Evolutionary conservation across 2,113 vertebrate species (phyloP), one percentile per base, ranked within the genome.

Genomic region (Dunckerocampus dactyliophorus): DNA sequence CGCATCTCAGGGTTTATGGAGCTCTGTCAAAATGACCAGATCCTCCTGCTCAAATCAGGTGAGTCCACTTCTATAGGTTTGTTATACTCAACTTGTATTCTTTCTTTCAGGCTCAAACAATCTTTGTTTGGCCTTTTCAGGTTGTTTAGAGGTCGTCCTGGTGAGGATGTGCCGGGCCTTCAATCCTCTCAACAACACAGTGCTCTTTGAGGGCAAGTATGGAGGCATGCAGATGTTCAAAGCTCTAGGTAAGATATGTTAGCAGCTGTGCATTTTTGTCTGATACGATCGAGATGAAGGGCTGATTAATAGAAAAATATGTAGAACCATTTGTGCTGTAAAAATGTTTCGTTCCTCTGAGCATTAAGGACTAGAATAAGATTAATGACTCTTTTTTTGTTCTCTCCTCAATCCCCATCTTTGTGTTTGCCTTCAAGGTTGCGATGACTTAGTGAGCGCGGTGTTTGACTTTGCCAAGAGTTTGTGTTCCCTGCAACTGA

Each of bases 1-100:
- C 93, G 95, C 79, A 99, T 99, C 89, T 95, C 94, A 53, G 97
- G 97, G 73, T 99, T 99, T 91, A 99, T 99, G 97, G 97, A 99
- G 70, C 93, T 99, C 77, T 99, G 97, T 89, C 97, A 99, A 85
- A 99, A 99, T 19, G 97, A 99, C 89, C 97, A 99, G 85, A 99
- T 99, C 85, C 93, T 99, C 13, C 93, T 99, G 70, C 94, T 99
- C 71, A 99, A 99, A 86, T 98, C 97, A 93, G 96, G 97, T 99
- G 72, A 88, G 93, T 75, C 31, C 12, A 58, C 6, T 51, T 2
- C 1, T 54, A 12, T 16, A 70, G 20, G 9, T n/a, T 21, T 14
- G 17, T 6, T 47, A 67, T n/a, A 34, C 28, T 63, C 28, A 28
- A 14, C 61, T 20, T 4, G 34, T 11, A 8, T 8, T 16, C 46